Evolutionary conservation across 2,888 invertebrate species (phyloP).

Genomic region (Tenthredo scrophulariae): DNA sequence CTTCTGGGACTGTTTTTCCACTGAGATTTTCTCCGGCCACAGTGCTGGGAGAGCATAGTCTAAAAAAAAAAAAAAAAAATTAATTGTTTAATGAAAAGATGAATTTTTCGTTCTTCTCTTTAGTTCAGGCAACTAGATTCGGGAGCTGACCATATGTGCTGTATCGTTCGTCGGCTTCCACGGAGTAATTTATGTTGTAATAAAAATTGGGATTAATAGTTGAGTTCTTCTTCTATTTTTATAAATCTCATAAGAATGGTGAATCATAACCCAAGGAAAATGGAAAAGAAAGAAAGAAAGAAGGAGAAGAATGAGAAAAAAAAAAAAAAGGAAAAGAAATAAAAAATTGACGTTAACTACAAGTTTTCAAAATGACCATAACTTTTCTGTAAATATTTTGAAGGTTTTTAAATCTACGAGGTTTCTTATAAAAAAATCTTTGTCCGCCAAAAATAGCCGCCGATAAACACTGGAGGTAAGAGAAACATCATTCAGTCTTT

Average conservation of each 20-base stretch:
- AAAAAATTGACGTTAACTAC: neutral
- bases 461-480: neutral
- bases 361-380: neutral
- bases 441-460: neutral
- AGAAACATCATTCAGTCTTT: neutral
- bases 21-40: constrained; percentile 69
- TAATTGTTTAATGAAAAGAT: constrained; percentile 7
- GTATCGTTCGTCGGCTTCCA: neutral
- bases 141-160: neutral
- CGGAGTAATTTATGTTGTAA: neutral
- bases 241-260: neutral
- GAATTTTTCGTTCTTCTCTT: neutral
- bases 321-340: neutral
- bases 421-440: neutral
- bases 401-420: neutral
- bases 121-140: neutral
- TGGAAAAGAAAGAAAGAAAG: neutral
- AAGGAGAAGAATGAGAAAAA: neutral
- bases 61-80: constrained; percentile 66
- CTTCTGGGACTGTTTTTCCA: constrained; percentile 64
- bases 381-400: constrained; percentile 18
- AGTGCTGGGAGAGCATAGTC: constrained; percentile 78
- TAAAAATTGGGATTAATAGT: neutral
- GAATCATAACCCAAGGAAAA: neutral
- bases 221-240: constrained; percentile 41